Base-by-base conservation (phyloP, 2,113 vertebrate species). In the Xiphorhynchus elegans region DNA sequence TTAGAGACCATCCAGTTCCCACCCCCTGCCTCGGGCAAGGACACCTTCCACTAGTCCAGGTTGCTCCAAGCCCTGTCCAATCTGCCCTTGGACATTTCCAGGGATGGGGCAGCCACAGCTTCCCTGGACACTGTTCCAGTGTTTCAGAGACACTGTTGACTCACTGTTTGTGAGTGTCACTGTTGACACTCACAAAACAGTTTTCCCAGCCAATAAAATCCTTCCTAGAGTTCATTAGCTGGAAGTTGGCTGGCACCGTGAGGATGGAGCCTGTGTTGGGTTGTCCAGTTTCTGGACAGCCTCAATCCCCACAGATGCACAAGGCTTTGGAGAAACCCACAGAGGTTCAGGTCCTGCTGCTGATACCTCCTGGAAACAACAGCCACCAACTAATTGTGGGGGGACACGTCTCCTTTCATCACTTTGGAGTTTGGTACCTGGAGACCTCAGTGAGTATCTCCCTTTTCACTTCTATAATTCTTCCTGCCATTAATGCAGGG, bases 11-110 rank as follows among this genome's bases (percentile, higher is more conserved):
- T 35, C 25, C 29, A 62, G 35, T 26, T 4, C 39, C n/a, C 53
- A 26, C 25, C 0, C 3, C n/a, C 16, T 44, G 17, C 17, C 21
- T 7, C 31, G 28, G 11, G 14, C 7, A 53, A 33, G 33, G n/a
- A 60, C 39, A 31, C 28, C 11, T 83, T 5, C 78, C 46, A n/a
- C 28, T 9, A 5, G 11, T 28, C 55, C 79, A 83, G 25, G 8
- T 1, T 76, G 14, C 18, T 63, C 40, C 55, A 55, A 83, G 5
- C 1, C n/a, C 8, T 0, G 0, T 29, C 62, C 53, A 69, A 0
- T 13, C 14, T 42, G 40, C 4, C 35, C 21, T 69, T 4, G 79
- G 3, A 16, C 35, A 56, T 8, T 56, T 9, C 55, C 40, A 90
- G 63, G 35, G 56, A 16, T 56, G 35, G 8, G 3, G 2, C 55